A percentile compares a stretch with the other conserved stretches of the same genome.
phyloP scores from a whole-genome alignment of 2,113 vertebrate species.

The Pristiophorus japonicus region DNA sequence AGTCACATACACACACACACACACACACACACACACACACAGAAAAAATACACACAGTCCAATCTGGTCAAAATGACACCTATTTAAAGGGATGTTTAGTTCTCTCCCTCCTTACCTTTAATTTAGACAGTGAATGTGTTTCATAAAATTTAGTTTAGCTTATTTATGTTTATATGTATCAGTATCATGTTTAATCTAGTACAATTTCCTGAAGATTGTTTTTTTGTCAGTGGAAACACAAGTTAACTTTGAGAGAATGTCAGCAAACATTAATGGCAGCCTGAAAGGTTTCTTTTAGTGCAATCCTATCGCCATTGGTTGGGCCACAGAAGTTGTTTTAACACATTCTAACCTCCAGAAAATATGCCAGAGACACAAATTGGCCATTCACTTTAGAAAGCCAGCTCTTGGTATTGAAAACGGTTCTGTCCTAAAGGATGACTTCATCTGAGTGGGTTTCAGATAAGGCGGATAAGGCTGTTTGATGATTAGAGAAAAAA shows the following conservation, averaged over 20 bases:
- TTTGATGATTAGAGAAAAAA: not conserved
- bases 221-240: not conserved
- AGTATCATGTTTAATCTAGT: not conserved
- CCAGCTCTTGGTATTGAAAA: not conserved
- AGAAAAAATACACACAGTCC: not conserved
- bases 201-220: conserved; percentile 6
- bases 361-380: not conserved
- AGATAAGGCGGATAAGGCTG: not conserved
- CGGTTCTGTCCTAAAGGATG: not conserved
- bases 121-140: not conserved
- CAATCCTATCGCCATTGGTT: not conserved
- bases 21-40: too few species aligned
- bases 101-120: not conserved
- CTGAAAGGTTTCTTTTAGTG: conserved; percentile 12
- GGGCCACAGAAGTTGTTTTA: not conserved
- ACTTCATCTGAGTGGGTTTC: not conserved
- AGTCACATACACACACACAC: not conserved
- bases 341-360: not conserved
- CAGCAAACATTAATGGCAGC: not conserved
- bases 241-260: not conserved
- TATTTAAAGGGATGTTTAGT: not conserved
- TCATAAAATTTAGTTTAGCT: conserved; percentile 21
- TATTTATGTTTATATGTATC: conserved; percentile 3
- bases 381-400: not conserved
- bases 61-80: not conserved